phyloP scores from a whole-genome alignment of 2,888 invertebrate species.

The Helobdella robusta region DNA sequence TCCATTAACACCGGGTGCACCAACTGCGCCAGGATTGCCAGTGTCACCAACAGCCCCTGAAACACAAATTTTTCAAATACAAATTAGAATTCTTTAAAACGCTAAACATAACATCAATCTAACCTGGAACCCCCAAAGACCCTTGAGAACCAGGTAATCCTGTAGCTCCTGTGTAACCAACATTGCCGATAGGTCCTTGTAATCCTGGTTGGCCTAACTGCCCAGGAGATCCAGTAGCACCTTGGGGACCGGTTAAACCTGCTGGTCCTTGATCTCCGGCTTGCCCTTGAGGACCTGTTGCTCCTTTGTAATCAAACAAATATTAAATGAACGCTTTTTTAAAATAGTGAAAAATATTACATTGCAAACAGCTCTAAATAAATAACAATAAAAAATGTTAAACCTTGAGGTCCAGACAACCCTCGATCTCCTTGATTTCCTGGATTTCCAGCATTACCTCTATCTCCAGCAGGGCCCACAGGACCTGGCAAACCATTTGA shows the following conservation, averaged over 20 bases:
- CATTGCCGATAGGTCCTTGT: slow-evolving; percentile 22
- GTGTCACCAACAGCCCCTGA: slow-evolving; percentile 31
- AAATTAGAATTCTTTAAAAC: no score
- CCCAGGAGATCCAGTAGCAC: slow-evolving; percentile 32
- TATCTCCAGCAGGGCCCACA: slow-evolving; percentile 25
- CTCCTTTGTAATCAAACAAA: slow-evolving; percentile 26
- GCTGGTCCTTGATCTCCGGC: slow-evolving; percentile 31
- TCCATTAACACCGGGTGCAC: slow-evolving; percentile 20
- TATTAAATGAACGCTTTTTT: background rate
- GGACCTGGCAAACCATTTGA: slow-evolving; percentile 28
- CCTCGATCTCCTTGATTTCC: slow-evolving; percentile 25
- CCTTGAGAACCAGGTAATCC: slow-evolving; percentile 28
- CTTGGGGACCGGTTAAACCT: slow-evolving; percentile 23
- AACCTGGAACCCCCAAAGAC: slow-evolving; percentile 16
- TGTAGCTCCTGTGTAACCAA: slow-evolving; percentile 24
- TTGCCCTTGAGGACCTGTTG: slow-evolving; percentile 29
- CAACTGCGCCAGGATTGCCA: slow-evolving; percentile 35
- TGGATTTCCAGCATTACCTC: slow-evolving; percentile 19
- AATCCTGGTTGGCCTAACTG: slow-evolving; percentile 27
- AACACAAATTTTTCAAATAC: no score
- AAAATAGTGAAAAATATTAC: background rate
- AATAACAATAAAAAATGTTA: no score
- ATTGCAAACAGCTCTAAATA: no score
- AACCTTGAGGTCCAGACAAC: slow-evolving; percentile 26
- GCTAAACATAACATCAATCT: no score